Percentiles rank a stretch among this genome's conserved stretches.
Evolutionary conservation across 1,140 invertebrate species (phyloP).

Genomic region (Nasonia longicornis): DNA sequence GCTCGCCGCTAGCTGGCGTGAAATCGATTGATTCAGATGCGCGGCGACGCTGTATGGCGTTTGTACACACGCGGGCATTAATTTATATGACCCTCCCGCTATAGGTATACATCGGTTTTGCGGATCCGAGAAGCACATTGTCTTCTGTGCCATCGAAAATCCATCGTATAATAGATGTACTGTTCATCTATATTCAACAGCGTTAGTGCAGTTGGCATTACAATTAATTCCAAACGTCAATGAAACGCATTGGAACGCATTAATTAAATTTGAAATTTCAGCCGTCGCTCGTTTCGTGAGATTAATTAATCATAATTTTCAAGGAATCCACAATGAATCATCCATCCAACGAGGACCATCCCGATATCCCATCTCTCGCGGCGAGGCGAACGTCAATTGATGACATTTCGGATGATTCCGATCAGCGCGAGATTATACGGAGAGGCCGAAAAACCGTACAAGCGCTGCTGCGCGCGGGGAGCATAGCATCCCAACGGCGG

Average conservation of each 20-base stretch:
- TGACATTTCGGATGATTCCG: conserved; percentile 46
- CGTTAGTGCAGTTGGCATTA: too few relatives aligned
- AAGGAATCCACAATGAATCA: background rate
- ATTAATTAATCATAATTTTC: conserved; percentile 4
- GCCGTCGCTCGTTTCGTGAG: background rate
- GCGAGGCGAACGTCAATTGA: conserved; percentile 20
- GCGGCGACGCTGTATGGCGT: background rate
- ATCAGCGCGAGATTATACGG: background rate
- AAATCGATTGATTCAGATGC: conserved; percentile 41
- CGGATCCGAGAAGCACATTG: background rate
- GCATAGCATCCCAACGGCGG: too few relatives aligned
- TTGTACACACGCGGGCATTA: conserved; percentile 1
- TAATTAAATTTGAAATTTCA: background rate
- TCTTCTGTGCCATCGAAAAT: too few relatives aligned
- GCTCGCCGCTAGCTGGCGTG: conserved; percentile 42
- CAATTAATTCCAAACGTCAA: too few relatives aligned
- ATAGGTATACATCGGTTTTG: conserved; percentile 10
- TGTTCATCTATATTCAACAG: too few relatives aligned
- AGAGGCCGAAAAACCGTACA: background rate
- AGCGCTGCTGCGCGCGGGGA: background rate
- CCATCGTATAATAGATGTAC: too few relatives aligned
- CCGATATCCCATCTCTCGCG: background rate
- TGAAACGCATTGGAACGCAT: background rate
- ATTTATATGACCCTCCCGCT: conserved; percentile 17
- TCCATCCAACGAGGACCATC: background rate